phyloP scores from a whole-genome alignment of 2,113 vertebrate species.

The Cyanoliseus patagonus region DNA sequence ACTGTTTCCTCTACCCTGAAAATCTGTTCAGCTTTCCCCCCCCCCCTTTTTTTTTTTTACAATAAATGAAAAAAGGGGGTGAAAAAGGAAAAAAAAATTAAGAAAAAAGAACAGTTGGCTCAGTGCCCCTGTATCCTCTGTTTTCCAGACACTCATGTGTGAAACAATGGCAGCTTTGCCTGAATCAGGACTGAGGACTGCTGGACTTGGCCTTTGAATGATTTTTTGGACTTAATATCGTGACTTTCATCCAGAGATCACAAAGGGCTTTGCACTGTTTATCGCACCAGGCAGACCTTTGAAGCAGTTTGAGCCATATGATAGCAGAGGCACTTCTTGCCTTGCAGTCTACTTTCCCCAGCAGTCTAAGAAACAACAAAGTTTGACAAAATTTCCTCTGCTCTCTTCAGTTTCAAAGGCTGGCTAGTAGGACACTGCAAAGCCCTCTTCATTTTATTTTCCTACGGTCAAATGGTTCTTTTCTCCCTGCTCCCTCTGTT shows the following conservation, averaged over 20 bases:
- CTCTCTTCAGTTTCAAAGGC: neutral
- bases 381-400: neutral
- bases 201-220: neutral
- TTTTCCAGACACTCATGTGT: constrained; percentile 17
- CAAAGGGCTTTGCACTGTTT: constrained; percentile 21
- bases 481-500: constrained; percentile 39
- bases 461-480: neutral
- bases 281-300: neutral
- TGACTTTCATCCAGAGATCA: constrained; percentile 41
- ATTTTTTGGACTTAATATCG: neutral
- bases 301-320: neutral
- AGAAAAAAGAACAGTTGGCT: neutral
- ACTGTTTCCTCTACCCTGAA: neutral
- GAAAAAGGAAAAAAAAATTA: accelerated
- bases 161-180: constrained; percentile 37
- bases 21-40: neutral
- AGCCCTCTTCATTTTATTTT: constrained; percentile 31
- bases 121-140: neutral
- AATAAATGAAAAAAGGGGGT: neutral
- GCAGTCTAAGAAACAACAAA: constrained; percentile 21
- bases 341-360: neutral
- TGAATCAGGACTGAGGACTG: neutral
- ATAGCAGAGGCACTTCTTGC: neutral
- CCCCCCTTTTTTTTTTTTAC: neutral
- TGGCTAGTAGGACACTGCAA: neutral